A percentile compares a stretch with the other conserved stretches of the same genome.
These are phyloP conservation scores for Ptyas mucosa DNA, from an alignment of 2,113 vertebrate genomes.

Conservation along the genomic window DNA sequence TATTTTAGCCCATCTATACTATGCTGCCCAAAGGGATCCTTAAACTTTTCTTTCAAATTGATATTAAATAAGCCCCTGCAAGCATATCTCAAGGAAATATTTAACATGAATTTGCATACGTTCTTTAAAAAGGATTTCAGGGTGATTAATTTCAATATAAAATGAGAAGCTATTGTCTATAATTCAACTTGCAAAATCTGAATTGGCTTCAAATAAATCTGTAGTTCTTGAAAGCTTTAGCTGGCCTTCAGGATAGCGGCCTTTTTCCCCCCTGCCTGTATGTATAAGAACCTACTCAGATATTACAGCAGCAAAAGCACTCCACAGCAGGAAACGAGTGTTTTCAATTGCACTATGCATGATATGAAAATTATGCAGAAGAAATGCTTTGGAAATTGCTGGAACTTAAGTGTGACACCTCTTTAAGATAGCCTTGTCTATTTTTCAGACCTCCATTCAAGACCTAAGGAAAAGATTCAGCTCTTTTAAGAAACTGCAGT, in stretches of 20 bases:
- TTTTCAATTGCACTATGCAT: background rate
- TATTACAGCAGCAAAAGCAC: background rate
- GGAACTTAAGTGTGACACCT: background rate
- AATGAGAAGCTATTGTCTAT: background rate
- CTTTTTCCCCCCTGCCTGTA: background rate
- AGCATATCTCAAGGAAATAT: slow-evolving; percentile 16
- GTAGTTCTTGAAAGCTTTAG: background rate
- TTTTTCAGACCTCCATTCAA: background rate
- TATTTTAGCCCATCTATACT: slow-evolving; percentile 37
- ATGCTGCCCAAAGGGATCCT: slow-evolving; percentile 49
- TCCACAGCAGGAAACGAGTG: background rate
- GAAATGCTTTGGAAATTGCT: background rate
- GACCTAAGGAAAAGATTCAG: background rate
- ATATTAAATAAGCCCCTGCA: slow-evolving; percentile 28
- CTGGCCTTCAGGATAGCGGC: background rate
- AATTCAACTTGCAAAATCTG: background rate
- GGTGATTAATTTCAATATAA: slow-evolving; percentile 22
- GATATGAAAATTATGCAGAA: background rate
- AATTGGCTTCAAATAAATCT: background rate
- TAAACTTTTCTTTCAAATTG: slow-evolving; percentile 51
- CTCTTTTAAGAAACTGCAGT: background rate
- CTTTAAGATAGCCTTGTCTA: background rate
- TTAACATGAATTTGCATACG: slow-evolving; percentile 35
- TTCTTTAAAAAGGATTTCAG: background rate
- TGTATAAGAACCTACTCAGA: background rate